Percentiles rank a stretch among this genome's conserved stretches.
Evolutionary conservation across 2,113 vertebrate genomes (phyloP).

Genomic region (Cyanistes caeruleus): DNA sequence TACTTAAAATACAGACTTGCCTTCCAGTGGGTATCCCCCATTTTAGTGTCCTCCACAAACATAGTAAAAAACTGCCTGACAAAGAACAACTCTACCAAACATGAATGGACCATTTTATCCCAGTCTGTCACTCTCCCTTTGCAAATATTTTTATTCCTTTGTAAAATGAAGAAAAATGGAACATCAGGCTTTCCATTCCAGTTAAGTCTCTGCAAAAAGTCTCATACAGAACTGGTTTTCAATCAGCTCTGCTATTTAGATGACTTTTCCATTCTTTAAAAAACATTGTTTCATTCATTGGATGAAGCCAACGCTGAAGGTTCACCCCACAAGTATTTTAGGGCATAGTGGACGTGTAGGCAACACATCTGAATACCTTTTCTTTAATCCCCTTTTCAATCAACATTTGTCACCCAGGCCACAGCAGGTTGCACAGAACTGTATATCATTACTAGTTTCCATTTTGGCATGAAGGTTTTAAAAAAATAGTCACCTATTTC

Average conservation of each 20-base stretch:
- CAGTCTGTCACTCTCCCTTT: background rate
- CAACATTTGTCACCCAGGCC: background rate
- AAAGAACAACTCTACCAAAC: background rate
- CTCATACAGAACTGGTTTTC: background rate
- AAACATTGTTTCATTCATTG: too few relatives aligned
- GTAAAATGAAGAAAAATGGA: background rate
- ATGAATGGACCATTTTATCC: background rate
- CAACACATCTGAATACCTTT: background rate
- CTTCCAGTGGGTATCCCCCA: background rate
- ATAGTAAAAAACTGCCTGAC: background rate
- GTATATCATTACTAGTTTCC: background rate
- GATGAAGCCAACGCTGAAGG: background rate
- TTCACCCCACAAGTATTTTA: background rate
- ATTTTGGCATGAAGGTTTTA: background rate
- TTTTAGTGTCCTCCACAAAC: background rate
- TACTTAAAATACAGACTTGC: background rate
- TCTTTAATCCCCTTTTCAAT: background rate
- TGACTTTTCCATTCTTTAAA: fast-evolving
- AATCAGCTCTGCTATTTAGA: background rate
- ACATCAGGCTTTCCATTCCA: background rate
- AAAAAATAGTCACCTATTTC: background rate
- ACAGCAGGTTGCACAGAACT: background rate
- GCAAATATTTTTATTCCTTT: background rate
- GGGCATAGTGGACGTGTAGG: background rate
- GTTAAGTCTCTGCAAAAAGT: background rate